A percentile compares a stretch with the other conserved stretches of the same genome.
Evolutionary conservation across 2,797 vertebrate species (phyloP).

Genomic region (Helicolenus hilgendorfi): DNA sequence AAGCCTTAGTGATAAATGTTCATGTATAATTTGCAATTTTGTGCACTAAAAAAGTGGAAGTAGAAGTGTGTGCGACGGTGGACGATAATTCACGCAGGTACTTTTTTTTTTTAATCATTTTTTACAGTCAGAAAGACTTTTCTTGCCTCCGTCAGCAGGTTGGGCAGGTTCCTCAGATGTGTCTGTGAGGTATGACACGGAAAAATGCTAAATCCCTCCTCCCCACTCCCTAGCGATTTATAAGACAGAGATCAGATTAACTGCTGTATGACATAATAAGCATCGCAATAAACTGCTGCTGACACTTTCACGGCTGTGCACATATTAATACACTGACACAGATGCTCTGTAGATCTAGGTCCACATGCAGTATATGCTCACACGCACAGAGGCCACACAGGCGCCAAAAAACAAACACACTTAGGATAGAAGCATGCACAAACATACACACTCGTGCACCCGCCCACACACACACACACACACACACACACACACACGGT

Average conservation of each 20-base stretch:
- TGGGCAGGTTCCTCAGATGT: constrained; percentile 40
- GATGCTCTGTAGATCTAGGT: constrained; percentile 17
- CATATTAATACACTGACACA: constrained; percentile 54
- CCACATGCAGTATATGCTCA: not conserved
- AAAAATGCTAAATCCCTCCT: constrained; percentile 48
- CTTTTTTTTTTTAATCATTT: constrained; percentile 20
- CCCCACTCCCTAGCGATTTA: constrained; percentile 31
- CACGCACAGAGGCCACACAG: constrained; percentile 14
- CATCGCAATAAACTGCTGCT: constrained; percentile 66
- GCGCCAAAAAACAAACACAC: constrained; percentile 32
- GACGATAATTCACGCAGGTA: not conserved
- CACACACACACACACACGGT: constrained; percentile 27
- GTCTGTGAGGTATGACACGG: constrained; percentile 51
- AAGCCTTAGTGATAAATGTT: not conserved
- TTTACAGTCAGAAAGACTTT: not conserved
- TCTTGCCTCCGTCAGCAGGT: constrained; percentile 60
- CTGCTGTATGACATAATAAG: constrained; percentile 72
- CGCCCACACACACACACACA: constrained; percentile 14
- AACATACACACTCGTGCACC: constrained; percentile 39
- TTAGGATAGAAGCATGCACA: constrained; percentile 27
- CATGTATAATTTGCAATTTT: not conserved
- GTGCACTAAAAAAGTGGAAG: not conserved
- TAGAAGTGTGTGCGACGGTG: not conserved
- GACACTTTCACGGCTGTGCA: constrained; percentile 66
- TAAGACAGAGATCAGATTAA: constrained; percentile 73